These are phyloP conservation scores for Perca fluviatilis DNA, from an alignment of 2,113 vertebrate species.

Conservation along the genomic window DNA sequence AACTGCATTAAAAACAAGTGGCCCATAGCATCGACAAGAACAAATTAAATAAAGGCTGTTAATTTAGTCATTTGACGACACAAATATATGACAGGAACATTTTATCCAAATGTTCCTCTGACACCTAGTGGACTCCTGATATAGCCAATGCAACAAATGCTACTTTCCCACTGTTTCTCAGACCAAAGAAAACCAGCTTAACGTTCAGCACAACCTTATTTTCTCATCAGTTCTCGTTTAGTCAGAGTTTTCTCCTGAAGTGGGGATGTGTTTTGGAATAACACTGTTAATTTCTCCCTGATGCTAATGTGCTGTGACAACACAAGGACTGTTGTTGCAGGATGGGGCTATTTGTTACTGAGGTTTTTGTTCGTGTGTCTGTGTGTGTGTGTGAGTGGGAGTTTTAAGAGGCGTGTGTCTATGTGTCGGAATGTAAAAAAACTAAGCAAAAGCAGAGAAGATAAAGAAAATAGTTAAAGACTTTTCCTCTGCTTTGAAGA, in stretches of 20 bases:
- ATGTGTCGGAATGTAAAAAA: constrained; percentile 46
- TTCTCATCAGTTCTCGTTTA: neutral
- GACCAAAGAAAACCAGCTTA: constrained; percentile 18
- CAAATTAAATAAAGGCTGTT: neutral
- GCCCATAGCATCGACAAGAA: neutral
- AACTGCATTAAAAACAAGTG: neutral
- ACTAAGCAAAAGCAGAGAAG: neutral
- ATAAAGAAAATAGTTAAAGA: neutral
- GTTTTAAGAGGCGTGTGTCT: neutral
- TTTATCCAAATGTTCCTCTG: neutral
- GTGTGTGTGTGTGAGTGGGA: neutral
- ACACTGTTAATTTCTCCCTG: neutral
- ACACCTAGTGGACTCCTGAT: neutral
- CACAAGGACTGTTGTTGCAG: constrained; percentile 9
- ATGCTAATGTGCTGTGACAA: neutral
- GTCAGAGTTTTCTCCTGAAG: neutral
- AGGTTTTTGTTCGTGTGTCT: neutral
- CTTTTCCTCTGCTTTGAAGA: constrained; percentile 46
- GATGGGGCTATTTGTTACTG: constrained; percentile 13
- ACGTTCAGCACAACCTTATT: neutral
- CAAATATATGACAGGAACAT: neutral
- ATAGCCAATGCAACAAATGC: neutral
- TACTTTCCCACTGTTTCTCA: neutral
- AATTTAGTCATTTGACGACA: neutral
- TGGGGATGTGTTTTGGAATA: constrained; percentile 25